Conservation (phyloP, 1,140 invertebrate genomes). For the Zaprionus ghesquierei region DNA sequence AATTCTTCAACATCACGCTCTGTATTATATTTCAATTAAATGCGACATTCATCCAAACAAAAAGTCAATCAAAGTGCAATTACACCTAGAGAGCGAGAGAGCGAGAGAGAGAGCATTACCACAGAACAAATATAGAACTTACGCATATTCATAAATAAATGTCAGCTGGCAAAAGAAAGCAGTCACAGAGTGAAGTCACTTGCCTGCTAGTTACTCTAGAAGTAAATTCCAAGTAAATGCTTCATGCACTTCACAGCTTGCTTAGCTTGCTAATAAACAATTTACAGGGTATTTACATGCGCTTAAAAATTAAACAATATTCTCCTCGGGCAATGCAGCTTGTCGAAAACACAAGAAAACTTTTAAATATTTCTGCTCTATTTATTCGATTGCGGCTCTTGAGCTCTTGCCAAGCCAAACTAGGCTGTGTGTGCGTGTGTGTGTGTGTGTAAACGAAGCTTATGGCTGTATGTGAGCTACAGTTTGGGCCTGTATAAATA, state of each 20-base stretch:
- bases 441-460: not conserved
- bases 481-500: constrained; percentile 40
- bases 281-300: not conserved
- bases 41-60: constrained; percentile 14
- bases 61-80: constrained; percentile 42
- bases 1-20: constrained; percentile 1
- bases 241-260: not conserved
- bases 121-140: constrained; percentile 4
- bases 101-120: not conserved
- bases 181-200: not conserved
- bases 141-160: constrained; percentile 26
- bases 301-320: not conserved
- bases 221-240: not conserved
- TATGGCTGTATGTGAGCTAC: not conserved
- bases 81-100: constrained; percentile 1
- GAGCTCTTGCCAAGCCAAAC: not conserved
- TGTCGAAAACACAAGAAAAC: constrained; percentile 5
- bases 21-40: constrained; percentile 49
- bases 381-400: constrained; percentile 45
- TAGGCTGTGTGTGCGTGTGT: not conserved
- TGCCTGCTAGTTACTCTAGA: not conserved
- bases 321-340: constrained; percentile 2
- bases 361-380: constrained; percentile 54
- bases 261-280: not conserved
- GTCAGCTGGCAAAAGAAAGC: not conserved